Evolutionary conservation across 2,888 invertebrate species (phyloP).

Genomic region (Herminia tarsipennalis): DNA sequence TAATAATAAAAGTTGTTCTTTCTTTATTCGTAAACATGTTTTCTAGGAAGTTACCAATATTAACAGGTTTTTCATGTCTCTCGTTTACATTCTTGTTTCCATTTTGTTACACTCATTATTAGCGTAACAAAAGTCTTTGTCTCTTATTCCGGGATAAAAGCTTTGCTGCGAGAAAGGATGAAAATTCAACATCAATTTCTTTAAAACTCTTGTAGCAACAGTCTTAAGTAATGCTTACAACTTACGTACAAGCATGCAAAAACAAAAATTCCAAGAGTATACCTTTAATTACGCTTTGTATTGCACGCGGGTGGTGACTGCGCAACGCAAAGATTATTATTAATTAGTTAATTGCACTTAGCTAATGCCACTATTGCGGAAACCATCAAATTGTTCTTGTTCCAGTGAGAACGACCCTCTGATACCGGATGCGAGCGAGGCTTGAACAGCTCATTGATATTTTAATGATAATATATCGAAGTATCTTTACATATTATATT

Average conservation of each 20-base stretch:
- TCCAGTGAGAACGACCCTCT: constrained; percentile 78
- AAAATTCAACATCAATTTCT: no score
- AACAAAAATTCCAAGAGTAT: constrained; percentile 55
- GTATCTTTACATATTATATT: background rate
- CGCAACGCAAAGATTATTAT: constrained; percentile 55
- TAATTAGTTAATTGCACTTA: constrained; percentile 61
- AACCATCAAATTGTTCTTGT: constrained; percentile 71
- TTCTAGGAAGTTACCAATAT: no score
- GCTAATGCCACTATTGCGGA: constrained; percentile 67
- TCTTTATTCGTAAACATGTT: background rate
- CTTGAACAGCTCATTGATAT: constrained; percentile 42
- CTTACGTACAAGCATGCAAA: constrained; percentile 21
- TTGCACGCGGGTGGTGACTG: constrained; percentile 48
- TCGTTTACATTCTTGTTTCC: no score
- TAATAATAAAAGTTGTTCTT: background rate
- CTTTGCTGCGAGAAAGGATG: no score
- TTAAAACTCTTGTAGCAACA: no score
- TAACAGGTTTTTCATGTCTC: no score
- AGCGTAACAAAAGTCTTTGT: no score
- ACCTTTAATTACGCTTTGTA: constrained; percentile 53
- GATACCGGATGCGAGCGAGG: constrained; percentile 76
- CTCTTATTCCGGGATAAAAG: no score
- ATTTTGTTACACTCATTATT: no score
- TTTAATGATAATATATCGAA: background rate
- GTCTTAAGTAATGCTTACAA: background rate